phyloP scores from a whole-genome alignment of 1,140 invertebrate genomes.

The Sesamia nonagrioides region DNA sequence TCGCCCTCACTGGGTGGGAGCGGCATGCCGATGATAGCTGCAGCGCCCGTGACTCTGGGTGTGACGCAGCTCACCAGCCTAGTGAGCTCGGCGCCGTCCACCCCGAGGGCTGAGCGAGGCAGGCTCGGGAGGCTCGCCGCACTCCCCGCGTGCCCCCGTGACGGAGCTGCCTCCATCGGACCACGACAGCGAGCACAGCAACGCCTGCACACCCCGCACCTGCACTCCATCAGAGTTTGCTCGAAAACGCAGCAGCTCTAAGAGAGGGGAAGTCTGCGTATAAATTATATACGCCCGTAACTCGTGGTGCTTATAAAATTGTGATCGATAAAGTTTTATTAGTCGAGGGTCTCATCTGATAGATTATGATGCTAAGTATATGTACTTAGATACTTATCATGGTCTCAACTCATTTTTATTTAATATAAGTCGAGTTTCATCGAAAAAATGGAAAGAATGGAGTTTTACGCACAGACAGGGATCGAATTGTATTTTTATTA shows the following conservation, averaged over 20 bases:
- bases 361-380: conserved; percentile 32
- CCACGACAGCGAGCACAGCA: conserved; percentile 76
- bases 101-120: conserved; percentile 70
- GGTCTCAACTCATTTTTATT: conserved; percentile 50
- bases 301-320: conserved; percentile 51
- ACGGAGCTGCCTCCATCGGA: conserved; percentile 74
- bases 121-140: conserved; percentile 63
- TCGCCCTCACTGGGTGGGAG: conserved; percentile 90
- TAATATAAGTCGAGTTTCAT: conserved; percentile 49
- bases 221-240: conserved; percentile 71
- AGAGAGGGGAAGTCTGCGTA: conserved; percentile 88
- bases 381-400: conserved; percentile 45
- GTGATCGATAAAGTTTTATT: conserved; percentile 44
- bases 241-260: conserved; percentile 79
- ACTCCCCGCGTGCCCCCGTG: conserved; percentile 70
- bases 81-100: conserved; percentile 82
- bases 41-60: conserved; percentile 86
- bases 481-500: conserved; percentile 71
- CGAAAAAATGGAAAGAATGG: conserved; percentile 52
- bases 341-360: conserved; percentile 36
- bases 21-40: conserved; percentile 88
- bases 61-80: conserved; percentile 79
- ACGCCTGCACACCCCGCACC: conserved; percentile 80
- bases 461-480: conserved; percentile 72
- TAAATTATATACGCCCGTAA: conserved; percentile 56